A percentile compares a stretch with the other conserved stretches of the same genome.
Evolutionary conservation across 2,797 vertebrate genomes (phyloP).

Genomic region (Lemur catta): DNA sequence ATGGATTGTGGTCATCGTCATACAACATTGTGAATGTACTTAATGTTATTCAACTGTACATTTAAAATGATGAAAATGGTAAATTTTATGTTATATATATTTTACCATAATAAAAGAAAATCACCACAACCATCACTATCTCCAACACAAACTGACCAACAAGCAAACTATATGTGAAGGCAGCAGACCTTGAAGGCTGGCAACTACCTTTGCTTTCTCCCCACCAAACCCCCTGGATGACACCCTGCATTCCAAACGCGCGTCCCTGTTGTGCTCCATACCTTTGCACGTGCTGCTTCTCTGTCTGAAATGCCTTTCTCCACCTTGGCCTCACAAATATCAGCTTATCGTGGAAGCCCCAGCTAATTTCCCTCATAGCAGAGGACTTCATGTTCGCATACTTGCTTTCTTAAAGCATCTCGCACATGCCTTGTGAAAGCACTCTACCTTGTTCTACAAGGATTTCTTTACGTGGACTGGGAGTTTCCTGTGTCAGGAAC

Average conservation of each 20-base stretch:
- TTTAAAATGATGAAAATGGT: not conserved
- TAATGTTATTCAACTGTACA: not conserved
- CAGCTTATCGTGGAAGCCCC: not conserved
- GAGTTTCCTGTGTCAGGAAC: not conserved
- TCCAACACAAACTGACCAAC: not conserved
- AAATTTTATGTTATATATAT: not conserved
- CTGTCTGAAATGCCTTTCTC: not conserved
- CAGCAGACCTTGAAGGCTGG: not conserved
- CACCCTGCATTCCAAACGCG: fast-evolving
- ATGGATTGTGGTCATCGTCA: not conserved
- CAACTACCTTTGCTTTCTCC: not conserved
- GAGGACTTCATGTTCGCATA: not conserved
- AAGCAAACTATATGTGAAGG: not conserved
- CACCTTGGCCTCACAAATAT: not conserved
- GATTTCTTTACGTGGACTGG: not conserved
- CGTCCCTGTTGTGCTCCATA: not conserved
- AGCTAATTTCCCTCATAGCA: not conserved
- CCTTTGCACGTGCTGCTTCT: fast-evolving
- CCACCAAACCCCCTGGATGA: not conserved
- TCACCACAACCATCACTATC: no score
- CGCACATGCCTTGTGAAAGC: not conserved
- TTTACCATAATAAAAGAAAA: not conserved
- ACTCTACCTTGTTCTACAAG: not conserved
- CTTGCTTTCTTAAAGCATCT: slow-evolving; percentile 5
- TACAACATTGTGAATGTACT: not conserved